Conservation (phyloP, 2,113 vertebrate species). For the Semicossyphus pulcher region DNA sequence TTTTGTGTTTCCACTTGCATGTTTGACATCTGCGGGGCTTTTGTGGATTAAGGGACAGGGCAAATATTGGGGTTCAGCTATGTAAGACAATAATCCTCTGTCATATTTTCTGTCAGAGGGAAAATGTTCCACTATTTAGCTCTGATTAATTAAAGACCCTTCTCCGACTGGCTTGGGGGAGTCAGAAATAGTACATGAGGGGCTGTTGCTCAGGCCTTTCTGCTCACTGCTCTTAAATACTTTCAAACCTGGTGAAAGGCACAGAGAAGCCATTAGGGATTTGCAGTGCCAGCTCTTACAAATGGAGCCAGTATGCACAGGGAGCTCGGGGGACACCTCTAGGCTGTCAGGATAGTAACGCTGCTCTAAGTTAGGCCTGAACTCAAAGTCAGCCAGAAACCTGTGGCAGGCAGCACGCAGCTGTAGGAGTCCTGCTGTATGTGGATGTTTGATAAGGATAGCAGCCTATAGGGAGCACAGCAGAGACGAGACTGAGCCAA, state of each 20-base stretch:
- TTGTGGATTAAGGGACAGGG: background rate
- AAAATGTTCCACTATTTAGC: background rate
- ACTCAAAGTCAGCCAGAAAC: constrained; percentile 37
- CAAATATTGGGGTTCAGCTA: background rate
- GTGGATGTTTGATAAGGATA: constrained; percentile 35
- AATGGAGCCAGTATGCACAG: constrained; percentile 13
- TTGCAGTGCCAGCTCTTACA: background rate
- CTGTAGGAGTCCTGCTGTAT: constrained; percentile 26
- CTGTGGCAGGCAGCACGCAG: constrained; percentile 30
- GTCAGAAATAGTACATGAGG: background rate
- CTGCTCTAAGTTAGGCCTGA: constrained; percentile 15
- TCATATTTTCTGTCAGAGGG: background rate
- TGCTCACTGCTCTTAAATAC: constrained; percentile 10
- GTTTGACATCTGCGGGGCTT: constrained; percentile 3
- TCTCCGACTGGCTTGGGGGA: background rate
- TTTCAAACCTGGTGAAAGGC: constrained; percentile 16
- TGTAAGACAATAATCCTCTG: constrained; percentile 2
- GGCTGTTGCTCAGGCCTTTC: background rate
- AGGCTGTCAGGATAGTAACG: constrained; percentile 23
- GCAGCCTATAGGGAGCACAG: constrained; percentile 22
- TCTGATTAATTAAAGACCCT: background rate
- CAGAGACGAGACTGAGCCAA: constrained; percentile 23
- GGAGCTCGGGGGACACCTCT: constrained; percentile 37
- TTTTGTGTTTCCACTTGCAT: background rate
- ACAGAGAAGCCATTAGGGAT: constrained; percentile 5